Evolutionary conservation across 2,888 invertebrate genomes (phyloP), one percentile per base, ranked within the genome.

Genomic region (Balanococcus diminutus): DNA sequence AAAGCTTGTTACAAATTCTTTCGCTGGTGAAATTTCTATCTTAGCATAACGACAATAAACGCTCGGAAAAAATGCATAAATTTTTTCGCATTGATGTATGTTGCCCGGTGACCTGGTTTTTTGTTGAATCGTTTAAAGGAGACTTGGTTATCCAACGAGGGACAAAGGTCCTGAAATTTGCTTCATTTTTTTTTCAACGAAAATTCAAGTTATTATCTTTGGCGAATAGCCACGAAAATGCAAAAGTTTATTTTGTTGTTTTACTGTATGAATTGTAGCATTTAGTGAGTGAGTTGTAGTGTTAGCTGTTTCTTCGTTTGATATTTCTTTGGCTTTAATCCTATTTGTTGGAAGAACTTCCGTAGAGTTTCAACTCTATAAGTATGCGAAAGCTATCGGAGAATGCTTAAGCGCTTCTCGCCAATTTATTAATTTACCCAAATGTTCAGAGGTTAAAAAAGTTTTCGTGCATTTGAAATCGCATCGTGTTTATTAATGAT

Each of bases 181-280:
- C 32, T 75, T 75, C 32, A 75, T 75, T 75, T 75, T 75, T 75
- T 75, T 75, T 75, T 75, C 32, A 36, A 61, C 51, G 83, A 56
- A 83, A 56, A 61, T 83, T 56, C 83, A 32, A 83, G 83, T 83
- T 83, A 83, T 83, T 56, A 61, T 56, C 32, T 36, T 83, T 83
- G 83, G 83, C 83, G 83, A 83, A 61, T 32, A 83, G 83, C 83
- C 83, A 83, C 32, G 56, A 51, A 56, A 83, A 83, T 56, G 83
- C 56, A 83, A 56, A 83, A 83, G 83, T 83, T 83, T 83, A 83
- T 83, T 83, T 83, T 83, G 83, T 56, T 56, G 83, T 83, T 83
- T 56, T 83, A 83, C 56, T 28, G 83, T 56, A 83, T 83, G 61
- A 83, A 31, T 36, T 83, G 83, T 56, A 83, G 83, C 61, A 19